Conservation (phyloP, 2,888 invertebrate species). For the Melipona beecheii region DNA sequence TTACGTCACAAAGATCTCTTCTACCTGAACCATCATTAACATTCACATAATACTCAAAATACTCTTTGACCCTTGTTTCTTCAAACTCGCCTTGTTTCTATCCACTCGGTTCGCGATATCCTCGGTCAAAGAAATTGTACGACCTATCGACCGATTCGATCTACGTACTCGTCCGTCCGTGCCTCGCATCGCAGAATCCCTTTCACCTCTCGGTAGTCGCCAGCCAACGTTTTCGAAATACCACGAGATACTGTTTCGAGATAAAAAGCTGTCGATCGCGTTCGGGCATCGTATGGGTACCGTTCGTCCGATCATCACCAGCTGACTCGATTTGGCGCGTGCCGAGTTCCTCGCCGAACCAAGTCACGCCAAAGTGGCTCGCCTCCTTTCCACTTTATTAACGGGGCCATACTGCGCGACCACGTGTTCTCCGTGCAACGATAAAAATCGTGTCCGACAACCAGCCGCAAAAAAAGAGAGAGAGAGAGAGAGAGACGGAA, state of each 20-base stretch:
- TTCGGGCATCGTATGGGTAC: slow-evolving; percentile 69
- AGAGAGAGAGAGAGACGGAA: not conserved
- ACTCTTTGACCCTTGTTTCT: too few species aligned
- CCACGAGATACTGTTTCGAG: slow-evolving; percentile 63
- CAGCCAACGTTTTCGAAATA: slow-evolving; percentile 49
- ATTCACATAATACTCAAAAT: too few species aligned
- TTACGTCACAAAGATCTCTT: too few species aligned
- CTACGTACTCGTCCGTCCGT: not conserved
- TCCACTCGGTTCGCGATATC: not conserved
- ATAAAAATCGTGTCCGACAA: slow-evolving; percentile 43
- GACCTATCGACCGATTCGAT: slow-evolving; percentile 18
- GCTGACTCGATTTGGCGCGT: slow-evolving; percentile 72
- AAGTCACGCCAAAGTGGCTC: slow-evolving; percentile 20
- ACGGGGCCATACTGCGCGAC: slow-evolving; percentile 50
- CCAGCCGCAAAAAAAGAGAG: not conserved
- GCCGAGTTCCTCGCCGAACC: slow-evolving; percentile 55
- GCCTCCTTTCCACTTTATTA: slow-evolving; percentile 54
- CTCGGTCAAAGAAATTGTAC: slow-evolving; percentile 19
- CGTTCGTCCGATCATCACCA: slow-evolving; percentile 69
- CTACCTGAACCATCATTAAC: too few species aligned
- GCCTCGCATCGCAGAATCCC: slow-evolving; percentile 21
- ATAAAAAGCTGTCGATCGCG: slow-evolving; percentile 70
- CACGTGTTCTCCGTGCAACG: slow-evolving; percentile 52
- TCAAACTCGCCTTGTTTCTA: too few species aligned
- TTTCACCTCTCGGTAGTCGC: slow-evolving; percentile 57